A percentile compares a stretch with the other conserved stretches of the same genome.
phyloP scores from a whole-genome alignment of 1,140 invertebrate species.

The Drosophila sturtevanti region DNA sequence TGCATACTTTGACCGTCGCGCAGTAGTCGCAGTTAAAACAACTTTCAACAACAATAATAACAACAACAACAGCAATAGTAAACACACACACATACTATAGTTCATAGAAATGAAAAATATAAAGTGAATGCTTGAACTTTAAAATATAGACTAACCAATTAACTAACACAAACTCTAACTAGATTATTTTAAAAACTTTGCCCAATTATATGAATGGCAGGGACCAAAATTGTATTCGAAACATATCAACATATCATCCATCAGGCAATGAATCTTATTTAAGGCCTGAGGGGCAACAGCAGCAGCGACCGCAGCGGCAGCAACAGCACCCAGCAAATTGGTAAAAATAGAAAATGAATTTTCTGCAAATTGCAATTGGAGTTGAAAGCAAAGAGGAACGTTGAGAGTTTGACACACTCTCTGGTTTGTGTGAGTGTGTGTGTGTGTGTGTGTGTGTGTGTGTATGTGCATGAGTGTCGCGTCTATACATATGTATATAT shows the following conservation, averaged over 20 bases:
- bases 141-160: not conserved
- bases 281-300: too few species aligned
- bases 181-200: too few species aligned
- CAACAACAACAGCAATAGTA: not conserved
- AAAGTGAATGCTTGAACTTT: not conserved
- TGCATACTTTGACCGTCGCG: constrained; percentile 9
- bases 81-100: constrained; percentile 23
- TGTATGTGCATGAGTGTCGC: constrained; percentile 42
- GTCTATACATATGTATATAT: constrained; percentile 8
- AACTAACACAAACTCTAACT: not conserved
- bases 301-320: too few species aligned
- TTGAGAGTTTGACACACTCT: not conserved
- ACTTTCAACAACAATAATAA: constrained; percentile 19
- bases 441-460: too few species aligned
- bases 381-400: constrained; percentile 25
- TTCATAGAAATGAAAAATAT: too few species aligned
- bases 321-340: not conserved
- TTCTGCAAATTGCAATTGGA: constrained; percentile 22
- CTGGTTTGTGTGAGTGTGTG: too few species aligned
- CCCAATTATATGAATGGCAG: too few species aligned
- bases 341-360: constrained; percentile 31
- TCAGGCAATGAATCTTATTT: too few species aligned
- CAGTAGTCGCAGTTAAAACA: constrained; percentile 15
- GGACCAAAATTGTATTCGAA: too few species aligned
- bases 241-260: too few species aligned